Evolutionary conservation across 2,888 invertebrate genomes (phyloP).

Genomic region (Nymphalis polychloros): DNA sequence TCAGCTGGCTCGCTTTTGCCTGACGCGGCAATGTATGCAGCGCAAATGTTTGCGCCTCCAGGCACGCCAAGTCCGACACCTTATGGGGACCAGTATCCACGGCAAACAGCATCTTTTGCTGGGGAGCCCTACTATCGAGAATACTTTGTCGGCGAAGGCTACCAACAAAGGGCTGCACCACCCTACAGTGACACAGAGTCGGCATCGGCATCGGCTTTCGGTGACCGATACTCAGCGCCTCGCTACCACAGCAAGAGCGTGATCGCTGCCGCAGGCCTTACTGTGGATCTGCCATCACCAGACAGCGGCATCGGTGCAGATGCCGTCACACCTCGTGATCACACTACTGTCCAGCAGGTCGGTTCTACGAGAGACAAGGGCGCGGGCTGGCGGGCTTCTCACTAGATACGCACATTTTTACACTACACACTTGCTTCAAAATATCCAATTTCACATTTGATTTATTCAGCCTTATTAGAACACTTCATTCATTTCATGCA

Average conservation of each 20-base stretch:
- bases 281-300: slow-evolving; percentile 96
- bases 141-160: slow-evolving; percentile 86
- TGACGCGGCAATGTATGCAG: slow-evolving; percentile 85
- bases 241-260: slow-evolving; percentile 88
- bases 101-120: slow-evolving; percentile 83
- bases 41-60: slow-evolving; percentile 86
- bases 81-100: slow-evolving; percentile 76
- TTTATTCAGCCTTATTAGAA: slow-evolving; percentile 14
- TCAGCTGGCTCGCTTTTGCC: slow-evolving; percentile 82
- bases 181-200: slow-evolving; percentile 81
- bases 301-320: slow-evolving; percentile 98
- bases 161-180: slow-evolving; percentile 82
- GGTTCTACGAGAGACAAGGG: slow-evolving; percentile 66
- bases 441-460: slow-evolving; percentile 21
- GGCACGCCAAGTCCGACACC: slow-evolving; percentile 86
- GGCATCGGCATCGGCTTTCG: slow-evolving; percentile 84
- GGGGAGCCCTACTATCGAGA: slow-evolving; percentile 91
- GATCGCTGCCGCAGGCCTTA: slow-evolving; percentile 89
- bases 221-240: slow-evolving; percentile 86
- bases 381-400: slow-evolving; percentile 73
- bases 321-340: slow-evolving; percentile 94
- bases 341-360: slow-evolving; percentile 94
- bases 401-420: slow-evolving; percentile 43
- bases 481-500: slow-evolving; percentile 6
- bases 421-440: slow-evolving; percentile 42